phyloP scores from a whole-genome alignment of 2,888 invertebrate species.

The Drosophila trichaetosa region DNA sequence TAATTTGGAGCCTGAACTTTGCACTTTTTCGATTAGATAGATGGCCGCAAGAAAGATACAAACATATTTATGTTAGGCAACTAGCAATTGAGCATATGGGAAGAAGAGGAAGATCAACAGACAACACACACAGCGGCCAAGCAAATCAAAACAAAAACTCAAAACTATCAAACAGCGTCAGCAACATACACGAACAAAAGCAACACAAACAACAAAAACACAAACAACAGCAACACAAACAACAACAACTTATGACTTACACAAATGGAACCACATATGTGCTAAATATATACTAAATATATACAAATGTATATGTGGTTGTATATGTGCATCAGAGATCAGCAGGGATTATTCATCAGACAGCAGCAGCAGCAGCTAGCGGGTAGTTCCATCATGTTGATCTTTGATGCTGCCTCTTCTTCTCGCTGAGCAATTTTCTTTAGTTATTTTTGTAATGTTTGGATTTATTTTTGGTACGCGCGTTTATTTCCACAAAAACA shows the following conservation, averaged over 20 bases:
- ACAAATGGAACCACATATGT: constrained; percentile 59
- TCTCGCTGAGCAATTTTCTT: constrained; percentile 48
- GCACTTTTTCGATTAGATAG: constrained; percentile 39
- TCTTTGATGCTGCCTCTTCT: constrained; percentile 47
- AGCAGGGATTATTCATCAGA: constrained; percentile 74
- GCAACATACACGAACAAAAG: constrained; percentile 22
- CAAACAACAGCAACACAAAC: constrained; percentile 21
- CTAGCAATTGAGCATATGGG: background rate
- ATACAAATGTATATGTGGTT: constrained; percentile 19
- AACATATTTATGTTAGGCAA: constrained; percentile 17
- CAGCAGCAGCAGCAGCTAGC: constrained; percentile 17
- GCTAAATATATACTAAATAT: constrained; percentile 12
- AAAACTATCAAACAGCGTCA: constrained; percentile 69
- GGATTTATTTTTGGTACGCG: constrained; percentile 74
- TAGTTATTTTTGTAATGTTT: constrained; percentile 77
- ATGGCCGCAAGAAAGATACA: constrained; percentile 17
- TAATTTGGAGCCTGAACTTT: constrained; percentile 50
- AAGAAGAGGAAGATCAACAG: constrained; percentile 11
- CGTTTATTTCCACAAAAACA: constrained; percentile 62
- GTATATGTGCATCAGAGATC: constrained; percentile 52
- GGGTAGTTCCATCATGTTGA: constrained; percentile 58
- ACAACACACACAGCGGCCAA: constrained; percentile 50
- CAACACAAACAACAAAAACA: constrained; percentile 19
- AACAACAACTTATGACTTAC: constrained; percentile 29
- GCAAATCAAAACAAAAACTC: constrained; percentile 76